phyloP scores from a whole-genome alignment of 2,113 vertebrate species.

The Notothenia rossii region DNA sequence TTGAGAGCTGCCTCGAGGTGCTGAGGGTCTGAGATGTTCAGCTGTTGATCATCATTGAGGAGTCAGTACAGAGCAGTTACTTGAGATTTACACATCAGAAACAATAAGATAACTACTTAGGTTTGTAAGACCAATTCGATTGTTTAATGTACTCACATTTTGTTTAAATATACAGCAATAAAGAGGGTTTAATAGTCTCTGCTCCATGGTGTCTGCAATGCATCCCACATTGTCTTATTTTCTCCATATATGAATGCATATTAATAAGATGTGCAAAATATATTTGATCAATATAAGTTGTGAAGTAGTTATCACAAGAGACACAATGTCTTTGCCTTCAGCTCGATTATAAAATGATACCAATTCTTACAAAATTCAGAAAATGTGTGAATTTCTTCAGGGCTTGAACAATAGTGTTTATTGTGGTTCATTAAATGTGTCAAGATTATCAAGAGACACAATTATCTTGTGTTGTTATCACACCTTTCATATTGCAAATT shows the following conservation, averaged over 20 bases:
- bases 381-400: not conserved
- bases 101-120: not conserved
- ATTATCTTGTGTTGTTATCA: not conserved
- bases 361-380: not conserved
- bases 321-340: not conserved
- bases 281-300: not conserved
- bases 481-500: not conserved
- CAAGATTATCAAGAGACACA: not conserved
- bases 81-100: constrained; percentile 12
- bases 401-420: not conserved
- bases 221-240: not conserved
- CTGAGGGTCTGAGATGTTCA: constrained; percentile 20
- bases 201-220: not conserved
- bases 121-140: not conserved
- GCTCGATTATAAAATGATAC: not conserved
- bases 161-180: not conserved
- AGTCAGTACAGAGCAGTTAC: not conserved
- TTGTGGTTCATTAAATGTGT: not conserved
- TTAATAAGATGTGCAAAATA: not conserved
- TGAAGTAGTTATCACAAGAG: not conserved
- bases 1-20: constrained; percentile 45
- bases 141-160: not conserved
- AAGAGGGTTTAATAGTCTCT: no score
- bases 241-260: no score
- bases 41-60: constrained; percentile 1